Base-by-base conservation (phyloP, 2,888 invertebrate species). In the Disparrhopalites patrizii region DNA sequence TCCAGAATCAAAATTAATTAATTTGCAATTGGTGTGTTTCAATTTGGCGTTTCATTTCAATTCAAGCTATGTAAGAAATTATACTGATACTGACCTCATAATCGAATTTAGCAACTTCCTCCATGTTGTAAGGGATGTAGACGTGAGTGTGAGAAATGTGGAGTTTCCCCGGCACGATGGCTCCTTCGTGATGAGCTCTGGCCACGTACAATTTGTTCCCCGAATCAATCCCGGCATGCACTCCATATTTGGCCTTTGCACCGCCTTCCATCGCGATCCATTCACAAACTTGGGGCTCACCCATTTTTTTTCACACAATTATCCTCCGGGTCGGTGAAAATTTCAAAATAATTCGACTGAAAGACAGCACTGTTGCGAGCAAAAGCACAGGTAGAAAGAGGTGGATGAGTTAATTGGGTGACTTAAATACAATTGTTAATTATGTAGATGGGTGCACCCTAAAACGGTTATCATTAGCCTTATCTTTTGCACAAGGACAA, bases 181-280 rank as follows among this genome's bases (percentile, higher is more conserved):
- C 60, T 1, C 60, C 58, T 27, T 40, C 38, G 31, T 68, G 66
- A 25, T 68, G 52, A 43, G 72, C 69, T 1, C 72, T 47, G 8
- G 66, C 66, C n/a, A 72, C 69, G 51, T 67, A 72, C 1, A 69
- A 30, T 18, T 70, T 69, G n/a, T 62, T 57, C 0, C 66, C 68
- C 8, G 30, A 10, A 36, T 70, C 70, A 20, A 67, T 38, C 13
- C 72, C 72, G 15, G 69, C 69, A 18, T 65, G 67, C 38, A 72
- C 62, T 1, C 65, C 67, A 31, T 62, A 55, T 56, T 68, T 67
- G 1, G 71, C 65, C 2, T 43, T 23, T 4, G 47, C 33, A 5
- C 71, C 71, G 8, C 65, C 66, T 18, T 43, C 51, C 27, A 50
- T 50, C 1, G 66, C 20, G 1, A 65, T 47, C 71, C 71, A 70